A percentile compares a stretch with the other conserved stretches of the same genome.
phyloP scores from a whole-genome alignment of 2,888 invertebrate genomes.

The Sesia bembeciformis region DNA sequence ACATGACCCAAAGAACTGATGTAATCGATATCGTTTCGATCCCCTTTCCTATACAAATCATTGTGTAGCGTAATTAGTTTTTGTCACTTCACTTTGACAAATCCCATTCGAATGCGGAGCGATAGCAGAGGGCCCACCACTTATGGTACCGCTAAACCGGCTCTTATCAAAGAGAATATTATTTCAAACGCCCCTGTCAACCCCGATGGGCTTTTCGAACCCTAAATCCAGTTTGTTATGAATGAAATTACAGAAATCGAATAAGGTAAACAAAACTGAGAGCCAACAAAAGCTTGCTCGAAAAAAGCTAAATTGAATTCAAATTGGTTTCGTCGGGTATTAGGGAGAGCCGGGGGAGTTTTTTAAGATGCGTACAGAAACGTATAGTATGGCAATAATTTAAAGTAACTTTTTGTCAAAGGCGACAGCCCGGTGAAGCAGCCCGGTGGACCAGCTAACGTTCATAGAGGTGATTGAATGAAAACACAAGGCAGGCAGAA shows the following conservation, averaged over 20 bases:
- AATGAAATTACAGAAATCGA: slow-evolving; percentile 76
- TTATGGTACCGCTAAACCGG: slow-evolving; percentile 49
- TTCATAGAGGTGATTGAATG: slow-evolving; percentile 43
- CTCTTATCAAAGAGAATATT: slow-evolving; percentile 74
- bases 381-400: slow-evolving; percentile 54
- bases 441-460: slow-evolving; percentile 39
- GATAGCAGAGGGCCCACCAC: slow-evolving; percentile 53
- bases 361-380: slow-evolving; percentile 51
- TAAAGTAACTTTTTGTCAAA: slow-evolving; percentile 62
- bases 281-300: slow-evolving; percentile 71
- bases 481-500: slow-evolving; percentile 36
- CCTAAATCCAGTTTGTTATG: slow-evolving; percentile 75
- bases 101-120: slow-evolving; percentile 50
- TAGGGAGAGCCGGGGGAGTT: slow-evolving; percentile 67
- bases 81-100: slow-evolving; percentile 72
- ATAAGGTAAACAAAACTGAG: slow-evolving; percentile 74
- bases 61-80: slow-evolving; percentile 70
- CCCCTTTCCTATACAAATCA: slow-evolving; percentile 45
- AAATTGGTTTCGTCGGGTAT: slow-evolving; percentile 74
- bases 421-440: slow-evolving; percentile 47
- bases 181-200: slow-evolving; percentile 74
- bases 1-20: slow-evolving; percentile 5
- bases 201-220: slow-evolving; percentile 68
- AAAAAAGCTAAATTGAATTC: slow-evolving; percentile 75
- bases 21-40: slow-evolving; percentile 34